Evolutionary conservation across 2,888 invertebrate species (phyloP), one percentile per base, ranked within the genome.

Genomic region (Stenotaenia linearis): DNA sequence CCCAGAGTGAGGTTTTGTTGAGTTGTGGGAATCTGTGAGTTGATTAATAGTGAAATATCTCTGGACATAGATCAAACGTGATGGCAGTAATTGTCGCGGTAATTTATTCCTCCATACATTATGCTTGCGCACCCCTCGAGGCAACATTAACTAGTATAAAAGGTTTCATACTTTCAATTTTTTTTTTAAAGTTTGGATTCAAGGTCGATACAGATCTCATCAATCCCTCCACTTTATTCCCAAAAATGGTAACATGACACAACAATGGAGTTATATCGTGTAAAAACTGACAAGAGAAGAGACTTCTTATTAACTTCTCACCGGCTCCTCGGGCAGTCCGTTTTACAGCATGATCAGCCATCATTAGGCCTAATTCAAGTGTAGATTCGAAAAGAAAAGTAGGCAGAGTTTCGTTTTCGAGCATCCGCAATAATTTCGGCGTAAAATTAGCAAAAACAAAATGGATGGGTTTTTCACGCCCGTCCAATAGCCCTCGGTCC

Each of bases 41-140:
- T 69, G 69, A 69, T 69, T 69, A 69, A 69, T 69, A 69, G 69
- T 69, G 69, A 69, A 69, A 69, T 69, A 69, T 69, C 69, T 25
- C 25, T 1, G 28, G 69, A 28, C 69, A 25, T 23, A 69, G 28
- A 69, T 69, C 69, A 28, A 69, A 56, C 23, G 69, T 25, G 25
- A n/a, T 69, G 69, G 69, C 28, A 28, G 69, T 69, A 69, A 69
- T 69, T 69, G 69, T 69, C 69, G 69, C 1, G 69, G 25, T 69
- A 69, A 69, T 69, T 69, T 69, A 69, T 69, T 69, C 28, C 5
- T 69, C 69, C 1, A 69, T 69, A 69, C n/a, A 69, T 69, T 69
- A 25, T 69, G 69, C 12, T 69, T 12, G 25, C 12, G 69, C 28
- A 6, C 69, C 69, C 69, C 69, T 69, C 6, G 69, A 69, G 69